These are phyloP conservation scores for Tenthredo amoena DNA, from an alignment of 2,888 invertebrate genomes.

Conservation along the genomic window DNA sequence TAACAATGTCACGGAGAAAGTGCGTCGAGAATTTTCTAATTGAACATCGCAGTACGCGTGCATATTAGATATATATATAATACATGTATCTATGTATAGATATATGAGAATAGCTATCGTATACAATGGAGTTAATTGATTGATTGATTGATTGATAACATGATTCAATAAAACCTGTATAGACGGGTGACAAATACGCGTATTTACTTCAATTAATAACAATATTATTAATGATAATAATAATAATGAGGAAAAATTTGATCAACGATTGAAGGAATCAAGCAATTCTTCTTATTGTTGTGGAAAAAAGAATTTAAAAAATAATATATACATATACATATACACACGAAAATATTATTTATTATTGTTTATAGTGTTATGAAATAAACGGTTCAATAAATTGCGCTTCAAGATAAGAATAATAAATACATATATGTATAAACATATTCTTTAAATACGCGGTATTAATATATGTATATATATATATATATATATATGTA, in stretches of 20 bases:
- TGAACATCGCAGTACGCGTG: background rate
- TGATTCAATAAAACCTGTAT: no score
- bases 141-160: no score
- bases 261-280: background rate
- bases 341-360: background rate
- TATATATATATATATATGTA: no score
- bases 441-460: background rate
- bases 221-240: background rate
- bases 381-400: background rate
- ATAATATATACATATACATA: background rate
- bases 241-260: background rate
- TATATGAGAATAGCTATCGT: background rate
- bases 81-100: background rate
- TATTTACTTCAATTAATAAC: background rate
- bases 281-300: background rate
- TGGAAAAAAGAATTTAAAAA: background rate
- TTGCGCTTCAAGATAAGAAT: background rate
- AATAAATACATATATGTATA: background rate
- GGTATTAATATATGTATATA: no score
- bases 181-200: no score
- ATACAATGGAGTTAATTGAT: no score
- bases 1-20: slow-evolving; percentile 26
- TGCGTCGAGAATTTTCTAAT: slow-evolving; percentile 18
- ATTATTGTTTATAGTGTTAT: background rate
- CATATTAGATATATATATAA: background rate